Conservation (phyloP, 2,113 vertebrate genomes). For the Paralichthys olivaceus region DNA sequence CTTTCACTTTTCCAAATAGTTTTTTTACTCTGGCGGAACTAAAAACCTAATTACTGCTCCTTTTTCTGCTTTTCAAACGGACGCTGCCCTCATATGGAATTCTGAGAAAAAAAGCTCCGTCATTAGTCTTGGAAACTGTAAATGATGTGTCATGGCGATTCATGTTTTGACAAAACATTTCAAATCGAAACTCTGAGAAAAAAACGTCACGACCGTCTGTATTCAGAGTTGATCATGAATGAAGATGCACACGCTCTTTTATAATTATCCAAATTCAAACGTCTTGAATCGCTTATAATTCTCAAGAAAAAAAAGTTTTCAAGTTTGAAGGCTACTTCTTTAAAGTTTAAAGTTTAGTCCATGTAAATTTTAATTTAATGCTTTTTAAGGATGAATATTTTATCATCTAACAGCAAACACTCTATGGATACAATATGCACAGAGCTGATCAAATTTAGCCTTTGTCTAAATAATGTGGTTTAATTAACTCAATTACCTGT, state of each 20-base stretch:
- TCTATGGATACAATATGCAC: too few species aligned
- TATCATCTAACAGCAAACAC: too few species aligned
- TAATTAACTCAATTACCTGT: too few species aligned
- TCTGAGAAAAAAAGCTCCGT: neutral
- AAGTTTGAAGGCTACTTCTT: neutral
- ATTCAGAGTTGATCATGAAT: neutral
- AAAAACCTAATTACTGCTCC: constrained; percentile 1
- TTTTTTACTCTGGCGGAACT: constrained; percentile 1
- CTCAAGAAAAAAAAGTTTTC: neutral
- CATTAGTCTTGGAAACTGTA: neutral
- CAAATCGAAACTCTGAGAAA: neutral
- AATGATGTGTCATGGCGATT: neutral
- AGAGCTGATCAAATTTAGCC: too few species aligned
- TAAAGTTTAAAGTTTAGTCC: too few species aligned
- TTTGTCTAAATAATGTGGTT: too few species aligned
- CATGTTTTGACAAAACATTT: neutral
- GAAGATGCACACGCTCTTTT: neutral
- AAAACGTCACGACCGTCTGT: neutral
- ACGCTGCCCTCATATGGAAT: neutral
- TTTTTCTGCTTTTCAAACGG: neutral
- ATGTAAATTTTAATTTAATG: too few species aligned
- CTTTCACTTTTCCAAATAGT: constrained; percentile 1
- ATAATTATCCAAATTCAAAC: neutral
- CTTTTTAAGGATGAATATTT: too few species aligned
- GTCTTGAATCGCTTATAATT: neutral